phyloP scores from a whole-genome alignment of 1,140 invertebrate genomes.

The Nephotettix cincticeps region DNA sequence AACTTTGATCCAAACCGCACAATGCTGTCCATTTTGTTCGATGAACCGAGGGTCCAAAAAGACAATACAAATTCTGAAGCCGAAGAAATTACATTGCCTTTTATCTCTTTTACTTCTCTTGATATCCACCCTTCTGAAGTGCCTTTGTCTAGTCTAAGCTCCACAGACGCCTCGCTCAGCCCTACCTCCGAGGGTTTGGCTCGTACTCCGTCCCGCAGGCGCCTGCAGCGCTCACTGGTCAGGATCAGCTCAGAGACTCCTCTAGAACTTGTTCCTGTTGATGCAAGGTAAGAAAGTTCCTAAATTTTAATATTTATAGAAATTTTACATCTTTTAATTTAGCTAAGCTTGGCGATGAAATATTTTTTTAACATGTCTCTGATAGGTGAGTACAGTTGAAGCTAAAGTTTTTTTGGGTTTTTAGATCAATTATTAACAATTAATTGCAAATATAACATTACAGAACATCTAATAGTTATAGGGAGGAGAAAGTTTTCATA shows the following conservation, averaged over 20 bases:
- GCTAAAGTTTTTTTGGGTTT: too few relatives aligned
- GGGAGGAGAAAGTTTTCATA: too few relatives aligned
- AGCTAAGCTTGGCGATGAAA: too few relatives aligned
- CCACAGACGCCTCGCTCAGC: slow-evolving; percentile 2
- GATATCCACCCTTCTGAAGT: slow-evolving; percentile 2
- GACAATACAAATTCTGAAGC: background rate
- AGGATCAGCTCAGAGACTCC: slow-evolving; percentile 33
- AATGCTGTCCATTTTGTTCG: slow-evolving; percentile 28
- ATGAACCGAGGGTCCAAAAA: slow-evolving; percentile 23
- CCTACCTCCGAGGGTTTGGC: background rate
- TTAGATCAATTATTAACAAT: too few relatives aligned
- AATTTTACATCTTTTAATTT: too few relatives aligned
- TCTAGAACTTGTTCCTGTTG: slow-evolving; percentile 28
- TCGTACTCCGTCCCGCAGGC: slow-evolving; percentile 25
- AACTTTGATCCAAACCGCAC: slow-evolving; percentile 9
- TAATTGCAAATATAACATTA: too few relatives aligned
- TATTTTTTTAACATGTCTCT: too few relatives aligned
- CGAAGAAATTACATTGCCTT: slow-evolving; percentile 1
- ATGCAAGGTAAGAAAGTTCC: slow-evolving; percentile 13
- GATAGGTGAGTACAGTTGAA: too few relatives aligned
- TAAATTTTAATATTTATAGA: background rate
- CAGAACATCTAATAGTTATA: too few relatives aligned
- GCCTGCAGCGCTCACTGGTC: slow-evolving; percentile 28
- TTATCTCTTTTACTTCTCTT: slow-evolving; percentile 13
- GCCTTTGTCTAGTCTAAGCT: background rate